These are phyloP conservation scores for Pseudois nayaur DNA, from an alignment of 2,113 vertebrate genomes.

Conservation along the genomic window DNA sequence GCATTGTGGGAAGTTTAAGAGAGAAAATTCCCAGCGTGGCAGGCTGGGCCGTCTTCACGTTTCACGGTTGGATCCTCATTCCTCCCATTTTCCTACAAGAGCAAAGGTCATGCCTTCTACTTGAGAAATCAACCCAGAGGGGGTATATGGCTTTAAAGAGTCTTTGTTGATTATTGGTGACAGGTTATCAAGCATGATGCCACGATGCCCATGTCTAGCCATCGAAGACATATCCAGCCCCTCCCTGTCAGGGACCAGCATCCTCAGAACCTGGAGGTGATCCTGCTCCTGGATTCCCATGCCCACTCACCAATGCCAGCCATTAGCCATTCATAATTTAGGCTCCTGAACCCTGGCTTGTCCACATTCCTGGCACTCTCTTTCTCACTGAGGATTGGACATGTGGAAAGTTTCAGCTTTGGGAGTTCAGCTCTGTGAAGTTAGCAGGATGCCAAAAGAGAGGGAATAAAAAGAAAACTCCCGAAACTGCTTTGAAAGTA, in stretches of 20 bases:
- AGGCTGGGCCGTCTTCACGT: background rate
- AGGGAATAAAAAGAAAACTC: background rate
- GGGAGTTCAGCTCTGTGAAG: background rate
- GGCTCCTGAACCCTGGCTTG: background rate
- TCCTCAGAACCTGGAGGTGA: background rate
- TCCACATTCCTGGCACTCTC: background rate
- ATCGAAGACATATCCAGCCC: background rate
- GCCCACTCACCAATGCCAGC: background rate
- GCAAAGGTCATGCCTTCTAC: background rate
- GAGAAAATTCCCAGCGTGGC: background rate
- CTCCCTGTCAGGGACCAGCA: background rate
- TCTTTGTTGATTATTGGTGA: background rate
- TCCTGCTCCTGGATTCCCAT: background rate
- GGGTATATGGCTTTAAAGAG: background rate
- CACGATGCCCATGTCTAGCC: background rate
- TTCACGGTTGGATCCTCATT: background rate
- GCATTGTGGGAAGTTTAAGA: background rate
- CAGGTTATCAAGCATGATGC: background rate
- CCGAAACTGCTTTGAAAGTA: constrained; percentile 8
- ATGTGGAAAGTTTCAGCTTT: constrained; percentile 8
- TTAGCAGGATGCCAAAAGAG: background rate
- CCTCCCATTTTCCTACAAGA: background rate
- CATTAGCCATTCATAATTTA: background rate
- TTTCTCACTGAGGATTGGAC: background rate
- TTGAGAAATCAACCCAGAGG: background rate